These are phyloP conservation scores for Rhynchonema sp. DNA, from an alignment of 2,888 invertebrate genomes.

Conservation along the genomic window DNA sequence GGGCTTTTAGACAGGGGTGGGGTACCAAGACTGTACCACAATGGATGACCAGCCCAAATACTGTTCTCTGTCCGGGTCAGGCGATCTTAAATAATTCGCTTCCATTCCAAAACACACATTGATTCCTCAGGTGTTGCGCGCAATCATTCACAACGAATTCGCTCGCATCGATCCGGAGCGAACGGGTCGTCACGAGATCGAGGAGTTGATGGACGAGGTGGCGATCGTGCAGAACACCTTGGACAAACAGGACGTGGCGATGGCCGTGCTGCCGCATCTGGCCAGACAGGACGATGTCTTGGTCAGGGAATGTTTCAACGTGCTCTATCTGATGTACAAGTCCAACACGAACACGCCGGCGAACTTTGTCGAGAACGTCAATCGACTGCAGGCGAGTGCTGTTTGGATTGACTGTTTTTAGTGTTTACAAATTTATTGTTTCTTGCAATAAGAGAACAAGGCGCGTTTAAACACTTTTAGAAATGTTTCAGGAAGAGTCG, in stretches of 20 bases:
- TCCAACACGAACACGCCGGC: conserved; percentile 2
- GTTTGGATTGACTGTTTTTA: background rate
- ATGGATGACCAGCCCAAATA: no score
- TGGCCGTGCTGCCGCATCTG: conserved; percentile 24
- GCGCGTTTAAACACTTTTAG: no score
- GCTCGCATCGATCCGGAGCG: no score
- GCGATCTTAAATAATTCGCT: no score
- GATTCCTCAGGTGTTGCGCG: conserved; percentile 20
- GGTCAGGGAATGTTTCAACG: conserved; percentile 3
- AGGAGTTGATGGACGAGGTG: background rate
- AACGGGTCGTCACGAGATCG: no score
- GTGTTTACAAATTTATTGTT: no score
- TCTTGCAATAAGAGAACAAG: no score
- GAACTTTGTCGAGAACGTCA: background rate
- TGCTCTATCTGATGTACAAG: conserved; percentile 1
- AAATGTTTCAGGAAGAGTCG: conserved; percentile 1
- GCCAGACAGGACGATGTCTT: conserved; percentile 21
- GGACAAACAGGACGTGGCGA: conserved; percentile 20
- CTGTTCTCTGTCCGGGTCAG: no score
- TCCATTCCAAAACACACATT: no score
- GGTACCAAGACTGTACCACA: no score
- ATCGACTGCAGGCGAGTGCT: background rate
- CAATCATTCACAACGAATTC: conserved; percentile 18
- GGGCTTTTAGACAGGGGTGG: no score
- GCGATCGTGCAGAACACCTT: conserved; percentile 20